Evolutionary conservation across 2,113 vertebrate species (phyloP), one percentile per base, ranked within the genome.

Genomic region (Cairina moschata): DNA sequence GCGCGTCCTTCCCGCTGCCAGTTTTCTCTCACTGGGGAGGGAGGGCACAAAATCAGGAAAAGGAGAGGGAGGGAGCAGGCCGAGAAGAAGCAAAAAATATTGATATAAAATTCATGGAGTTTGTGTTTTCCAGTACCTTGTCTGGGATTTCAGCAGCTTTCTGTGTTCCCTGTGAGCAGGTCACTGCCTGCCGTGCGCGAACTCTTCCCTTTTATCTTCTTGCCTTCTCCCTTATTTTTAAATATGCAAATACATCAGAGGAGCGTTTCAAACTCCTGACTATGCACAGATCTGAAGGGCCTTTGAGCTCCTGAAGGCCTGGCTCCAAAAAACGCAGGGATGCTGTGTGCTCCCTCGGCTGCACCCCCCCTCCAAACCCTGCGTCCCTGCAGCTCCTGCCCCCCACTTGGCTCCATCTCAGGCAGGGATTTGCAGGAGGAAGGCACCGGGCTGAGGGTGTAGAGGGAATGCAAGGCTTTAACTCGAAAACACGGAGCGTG

Each of bases 261-360:
- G 62, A 91, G 54, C 4, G 0, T 65, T 87, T 91, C 91, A 71
- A n/a, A 94, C 25, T 46, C 74, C 80, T 68, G 58, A 2, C 90
- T 87, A 54, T 58, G 79, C 36, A 82, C 54, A 85, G 86, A 95
- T 91, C 86, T 93, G 92, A 94, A 89, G 86, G 86, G 91, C 44
- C 72, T 95, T 85, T 36, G 79, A 92, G 90, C 59, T 75, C 40
- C 72, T 78, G 83, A 85, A 90, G 87, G 89, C 63, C 81, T 87
- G 3, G 4, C 67, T 71, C 88, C 8, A 5, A 42, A 62, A 32
- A 4, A 42, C 0, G 0, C 21, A 5, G 0, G 83, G 81, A 6
- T 79, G 83, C 9, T 34, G 66, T 5, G 36, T 13, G 6, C 15
- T 65, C 38, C 38, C 26, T 8, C 17, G 11, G 55, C 55, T 32